Percentiles rank a stretch among this genome's conserved stretches.
Conservation (phyloP, 2,113 vertebrate species). For the Daubentonia madagascariensis region DNA sequence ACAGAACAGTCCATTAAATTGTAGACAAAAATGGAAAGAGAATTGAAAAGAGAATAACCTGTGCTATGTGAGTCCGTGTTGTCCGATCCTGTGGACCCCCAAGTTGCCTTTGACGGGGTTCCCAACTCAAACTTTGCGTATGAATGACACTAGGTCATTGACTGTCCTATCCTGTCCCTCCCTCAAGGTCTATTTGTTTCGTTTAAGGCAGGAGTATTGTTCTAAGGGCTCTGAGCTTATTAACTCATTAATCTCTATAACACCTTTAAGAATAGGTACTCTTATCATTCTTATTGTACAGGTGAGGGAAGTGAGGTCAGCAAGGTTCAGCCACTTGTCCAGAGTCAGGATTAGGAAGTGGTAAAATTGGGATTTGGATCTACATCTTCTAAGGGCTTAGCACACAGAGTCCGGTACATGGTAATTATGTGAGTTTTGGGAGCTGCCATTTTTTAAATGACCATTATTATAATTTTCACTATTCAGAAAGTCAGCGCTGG, state of each 20-base stretch:
- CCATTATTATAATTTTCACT: not conserved
- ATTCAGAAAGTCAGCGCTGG: not conserved
- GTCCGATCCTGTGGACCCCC: not conserved
- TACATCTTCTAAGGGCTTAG: not conserved
- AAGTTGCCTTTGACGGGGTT: not conserved
- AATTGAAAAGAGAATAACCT: not conserved
- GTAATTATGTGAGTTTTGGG: not conserved
- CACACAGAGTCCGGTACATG: not conserved
- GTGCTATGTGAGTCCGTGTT: not conserved
- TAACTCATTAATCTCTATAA: not conserved
- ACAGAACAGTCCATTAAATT: not conserved
- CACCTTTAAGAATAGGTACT: not conserved
- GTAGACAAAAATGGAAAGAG: not conserved
- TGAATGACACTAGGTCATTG: not conserved
- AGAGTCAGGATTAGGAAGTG: not conserved
- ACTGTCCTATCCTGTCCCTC: not conserved
- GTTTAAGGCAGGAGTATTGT: not conserved
- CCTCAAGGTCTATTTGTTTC: not conserved
- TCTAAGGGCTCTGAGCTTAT: not conserved
- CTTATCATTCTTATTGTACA: not conserved
- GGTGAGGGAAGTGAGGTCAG: not conserved
- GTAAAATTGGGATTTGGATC: not conserved
- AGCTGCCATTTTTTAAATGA: not conserved
- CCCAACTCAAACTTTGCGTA: not conserved
- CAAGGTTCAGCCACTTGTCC: not conserved